Base-by-base conservation (phyloP, 2,113 vertebrate genomes). In the Passer domesticus region DNA sequence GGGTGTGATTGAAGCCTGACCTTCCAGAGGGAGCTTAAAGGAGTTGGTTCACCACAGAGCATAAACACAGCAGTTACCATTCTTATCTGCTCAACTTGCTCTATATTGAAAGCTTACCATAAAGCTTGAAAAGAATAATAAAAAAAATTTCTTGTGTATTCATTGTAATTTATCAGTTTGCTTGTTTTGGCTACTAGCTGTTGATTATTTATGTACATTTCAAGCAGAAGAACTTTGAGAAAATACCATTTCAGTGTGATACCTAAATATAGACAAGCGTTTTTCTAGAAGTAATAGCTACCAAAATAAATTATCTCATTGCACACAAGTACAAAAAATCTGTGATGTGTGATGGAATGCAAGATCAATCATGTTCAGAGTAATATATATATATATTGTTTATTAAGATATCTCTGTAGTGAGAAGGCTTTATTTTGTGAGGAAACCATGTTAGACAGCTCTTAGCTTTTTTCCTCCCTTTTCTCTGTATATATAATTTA, bases 161-260 rank as follows among this genome's bases (percentile, higher is more conserved):
- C 16, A 46, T 73, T 55, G 31, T 56, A 63, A 88, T 49, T 95
- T 76, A 11, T 64, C n/a, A 22, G 24, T 80, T 94, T 94, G 68
- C 39, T 94, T 96, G 52, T 76, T 94, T 95, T 93, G 75, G 46
- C 83, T 93, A 49, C 79, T 88, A 53, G 59, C 37, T 80, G 82
- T 46, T 90, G 50, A 76, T 88, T 80, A 64, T 64, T 89, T 94
- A 87, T 84, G 31, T 52, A 22, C 43, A 33, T 82, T 90, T 83
- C 83, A 83, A 88, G 35, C 74, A 58, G 10, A 47, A 81, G 80
- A 95, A 85, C 43, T 96, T 83, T 44, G 47, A 31, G 35, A 13
- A 94, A 96, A 83, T 27, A 81, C 13, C 44, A 11, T 92, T 88
- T 80, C 39, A 74, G 56, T 63, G 35, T 39, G 60, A 33, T 31